phyloP scores from a whole-genome alignment of 2,113 vertebrate genomes.

The Pleuronectes platessa region DNA sequence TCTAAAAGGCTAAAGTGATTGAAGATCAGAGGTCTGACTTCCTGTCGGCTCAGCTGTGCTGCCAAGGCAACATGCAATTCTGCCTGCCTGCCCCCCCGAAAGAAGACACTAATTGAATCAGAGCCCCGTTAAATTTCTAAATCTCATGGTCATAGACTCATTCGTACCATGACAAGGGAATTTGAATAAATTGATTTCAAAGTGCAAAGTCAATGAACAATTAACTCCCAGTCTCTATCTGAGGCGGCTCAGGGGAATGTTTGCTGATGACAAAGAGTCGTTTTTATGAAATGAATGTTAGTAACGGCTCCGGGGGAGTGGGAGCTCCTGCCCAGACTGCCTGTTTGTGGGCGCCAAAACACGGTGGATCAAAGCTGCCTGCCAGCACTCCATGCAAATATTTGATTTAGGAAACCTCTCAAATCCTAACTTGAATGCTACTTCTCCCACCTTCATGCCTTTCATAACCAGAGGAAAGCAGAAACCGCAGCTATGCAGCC shows the following conservation, averaged over 20 bases:
- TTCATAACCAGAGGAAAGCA: constrained; percentile 18
- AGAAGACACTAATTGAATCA: no score
- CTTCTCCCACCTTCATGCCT: constrained; percentile 31
- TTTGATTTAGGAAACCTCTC: constrained; percentile 42
- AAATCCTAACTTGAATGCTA: constrained; percentile 24
- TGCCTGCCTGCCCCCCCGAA: not conserved
- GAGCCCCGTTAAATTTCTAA: not conserved
- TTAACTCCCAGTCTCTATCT: not conserved
- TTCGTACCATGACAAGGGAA: constrained; percentile 16
- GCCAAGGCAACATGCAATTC: constrained; percentile 8
- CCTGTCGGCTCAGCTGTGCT: constrained; percentile 1
- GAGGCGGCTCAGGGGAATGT: constrained; percentile 15
- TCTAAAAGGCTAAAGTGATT: constrained; percentile 13
- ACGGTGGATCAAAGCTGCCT: constrained; percentile 22
- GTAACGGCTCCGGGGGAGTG: constrained; percentile 2
- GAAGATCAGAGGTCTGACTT: not conserved
- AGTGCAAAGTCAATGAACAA: constrained; percentile 14
- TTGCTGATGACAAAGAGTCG: constrained; percentile 21
- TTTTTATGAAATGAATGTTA: constrained; percentile 36
- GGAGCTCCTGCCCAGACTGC: constrained; percentile 2
- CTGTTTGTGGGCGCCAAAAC: constrained; percentile 29
- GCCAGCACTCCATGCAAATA: constrained; percentile 36
- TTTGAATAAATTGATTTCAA: constrained; percentile 25
- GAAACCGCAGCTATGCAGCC: constrained; percentile 23
- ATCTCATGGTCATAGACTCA: constrained; percentile 4